These are phyloP conservation scores for Sebastes fasciatus DNA, from an alignment of 2,113 vertebrate genomes.

Conservation along the genomic window DNA sequence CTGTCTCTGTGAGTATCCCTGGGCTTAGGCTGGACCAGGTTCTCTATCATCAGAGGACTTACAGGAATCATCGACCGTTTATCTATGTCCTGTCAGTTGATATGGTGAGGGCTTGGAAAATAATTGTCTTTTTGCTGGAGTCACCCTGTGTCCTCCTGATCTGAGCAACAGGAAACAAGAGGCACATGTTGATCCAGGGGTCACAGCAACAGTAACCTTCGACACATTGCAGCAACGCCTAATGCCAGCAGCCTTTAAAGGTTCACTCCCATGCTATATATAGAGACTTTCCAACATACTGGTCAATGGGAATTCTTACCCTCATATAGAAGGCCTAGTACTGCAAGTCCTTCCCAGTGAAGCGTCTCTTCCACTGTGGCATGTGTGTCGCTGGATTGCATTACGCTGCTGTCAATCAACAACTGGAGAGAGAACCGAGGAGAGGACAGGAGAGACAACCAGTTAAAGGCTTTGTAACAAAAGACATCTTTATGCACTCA, in stretches of 20 bases:
- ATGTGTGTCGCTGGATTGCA: constrained; percentile 33
- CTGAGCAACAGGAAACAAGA: constrained; percentile 20
- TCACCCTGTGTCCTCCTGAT: constrained; percentile 28
- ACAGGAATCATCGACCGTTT: constrained; percentile 25
- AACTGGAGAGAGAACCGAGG: constrained; percentile 10
- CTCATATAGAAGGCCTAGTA: constrained; percentile 21
- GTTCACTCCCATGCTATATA: constrained; percentile 59
- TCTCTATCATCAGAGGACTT: constrained; percentile 65
- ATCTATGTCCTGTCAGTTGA: constrained; percentile 36
- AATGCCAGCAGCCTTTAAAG: constrained; percentile 1
- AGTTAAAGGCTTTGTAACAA: background rate
- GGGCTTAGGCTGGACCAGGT: constrained; percentile 26
- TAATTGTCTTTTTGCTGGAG: constrained; percentile 57
- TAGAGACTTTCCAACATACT: constrained; percentile 43
- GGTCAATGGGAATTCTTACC: constrained; percentile 54
- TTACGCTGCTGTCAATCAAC: constrained; percentile 43
- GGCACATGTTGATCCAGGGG: constrained; percentile 15
- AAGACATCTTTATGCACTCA: background rate
- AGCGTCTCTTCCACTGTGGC: constrained; percentile 12
- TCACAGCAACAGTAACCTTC: constrained; percentile 16
- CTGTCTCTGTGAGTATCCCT: constrained; percentile 22
- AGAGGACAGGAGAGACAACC: background rate
- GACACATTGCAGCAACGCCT: background rate
- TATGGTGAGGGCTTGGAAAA: constrained; percentile 30
- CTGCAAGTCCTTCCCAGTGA: background rate